These are phyloP conservation scores for Aldrovandia affinis DNA, from an alignment of 2,797 vertebrate genomes.

Conservation along the genomic window DNA sequence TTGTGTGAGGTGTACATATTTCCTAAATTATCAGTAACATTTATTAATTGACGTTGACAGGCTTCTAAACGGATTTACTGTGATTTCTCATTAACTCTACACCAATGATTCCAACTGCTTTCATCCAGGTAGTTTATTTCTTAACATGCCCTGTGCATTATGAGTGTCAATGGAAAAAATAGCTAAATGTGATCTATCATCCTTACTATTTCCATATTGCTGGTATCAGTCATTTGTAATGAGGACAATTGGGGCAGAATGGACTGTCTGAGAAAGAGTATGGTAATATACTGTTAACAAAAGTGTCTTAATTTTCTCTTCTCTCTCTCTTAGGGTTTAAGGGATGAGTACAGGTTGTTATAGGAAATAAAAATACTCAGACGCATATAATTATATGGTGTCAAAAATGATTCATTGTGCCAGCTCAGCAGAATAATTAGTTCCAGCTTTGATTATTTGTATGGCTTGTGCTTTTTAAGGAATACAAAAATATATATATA, in stretches of 20 bases:
- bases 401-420: not conserved
- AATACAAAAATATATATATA: not conserved
- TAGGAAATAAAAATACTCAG: not conserved
- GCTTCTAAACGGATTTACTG: not conserved
- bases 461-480: not conserved
- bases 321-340: constrained; percentile 47
- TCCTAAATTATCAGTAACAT: not conserved
- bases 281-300: constrained; percentile 24
- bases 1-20: constrained; percentile 18
- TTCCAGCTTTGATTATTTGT: not conserved
- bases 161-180: constrained; percentile 40
- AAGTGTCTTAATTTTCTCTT: constrained; percentile 33
- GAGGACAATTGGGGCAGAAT: constrained; percentile 50
- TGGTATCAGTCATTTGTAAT: constrained; percentile 57
- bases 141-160: constrained; percentile 22
- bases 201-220: constrained; percentile 40
- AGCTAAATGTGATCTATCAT: constrained; percentile 38
- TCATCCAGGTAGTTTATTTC: constrained; percentile 26
- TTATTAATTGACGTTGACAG: not conserved
- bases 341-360: constrained; percentile 31
- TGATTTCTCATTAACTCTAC: not conserved
- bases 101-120: not conserved
- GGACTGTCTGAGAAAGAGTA: constrained; percentile 35
- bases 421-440: not conserved
- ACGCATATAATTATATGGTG: not conserved